Percentiles rank a stretch among this genome's conserved stretches.
These are phyloP conservation scores for Sarcophaga variegata DNA, from an alignment of 2,888 invertebrate genomes.

Conservation along the genomic window DNA sequence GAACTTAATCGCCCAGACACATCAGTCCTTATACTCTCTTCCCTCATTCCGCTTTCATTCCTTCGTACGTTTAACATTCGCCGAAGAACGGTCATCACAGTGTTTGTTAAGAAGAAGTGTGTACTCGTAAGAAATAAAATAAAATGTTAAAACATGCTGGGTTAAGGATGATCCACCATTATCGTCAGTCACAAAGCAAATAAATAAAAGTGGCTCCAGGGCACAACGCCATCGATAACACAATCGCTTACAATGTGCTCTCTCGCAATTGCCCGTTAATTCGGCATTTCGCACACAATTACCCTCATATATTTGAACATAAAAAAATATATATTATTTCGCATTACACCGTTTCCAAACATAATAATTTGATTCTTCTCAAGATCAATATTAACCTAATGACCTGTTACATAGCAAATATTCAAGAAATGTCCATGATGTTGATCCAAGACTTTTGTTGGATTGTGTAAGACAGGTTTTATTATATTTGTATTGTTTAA, in stretches of 20 bases:
- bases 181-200: constrained; percentile 66
- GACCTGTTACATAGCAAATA: too few relatives aligned
- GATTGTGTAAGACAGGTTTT: too few relatives aligned
- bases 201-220: constrained; percentile 70
- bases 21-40: constrained; percentile 56
- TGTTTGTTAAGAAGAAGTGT: constrained; percentile 19
- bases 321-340: neutral
- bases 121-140: neutral
- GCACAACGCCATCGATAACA: constrained; percentile 79
- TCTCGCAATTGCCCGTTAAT: constrained; percentile 69
- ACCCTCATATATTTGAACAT: constrained; percentile 35
- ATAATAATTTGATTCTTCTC: too few relatives aligned
- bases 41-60: constrained; percentile 13
- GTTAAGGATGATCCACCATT: constrained; percentile 68
- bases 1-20: constrained; percentile 76
- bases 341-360: constrained; percentile 52
- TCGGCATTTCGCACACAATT: constrained; percentile 70
- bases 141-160: constrained; percentile 44
- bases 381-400: too few relatives aligned
- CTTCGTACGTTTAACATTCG: constrained; percentile 30
- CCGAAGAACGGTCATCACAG: constrained; percentile 8
- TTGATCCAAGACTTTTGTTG: too few relatives aligned
- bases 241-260: constrained; percentile 71
- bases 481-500: too few relatives aligned
- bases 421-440: too few relatives aligned